Conservation (phyloP, 2,113 vertebrate species). For the Blennius ocellaris region DNA sequence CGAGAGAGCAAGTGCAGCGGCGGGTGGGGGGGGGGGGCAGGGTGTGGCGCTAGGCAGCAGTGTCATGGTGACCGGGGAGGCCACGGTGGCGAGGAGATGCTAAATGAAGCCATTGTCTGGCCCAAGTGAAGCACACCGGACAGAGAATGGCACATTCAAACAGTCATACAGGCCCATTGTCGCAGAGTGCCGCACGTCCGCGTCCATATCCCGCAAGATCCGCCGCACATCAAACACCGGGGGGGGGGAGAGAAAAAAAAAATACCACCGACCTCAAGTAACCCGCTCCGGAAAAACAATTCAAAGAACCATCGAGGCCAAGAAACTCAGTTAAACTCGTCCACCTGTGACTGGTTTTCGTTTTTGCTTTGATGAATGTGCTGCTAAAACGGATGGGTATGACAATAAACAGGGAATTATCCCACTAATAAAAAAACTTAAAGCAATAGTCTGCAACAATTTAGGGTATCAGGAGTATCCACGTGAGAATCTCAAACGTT, state of each 20-base stretch:
- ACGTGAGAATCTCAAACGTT: too few species aligned
- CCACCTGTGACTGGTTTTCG: neutral
- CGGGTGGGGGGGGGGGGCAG: slow-evolving; percentile 72
- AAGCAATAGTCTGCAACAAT: too few species aligned
- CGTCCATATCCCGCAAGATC: slow-evolving; percentile 52
- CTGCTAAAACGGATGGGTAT: neutral
- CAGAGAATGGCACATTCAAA: slow-evolving; percentile 83
- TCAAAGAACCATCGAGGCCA: neutral
- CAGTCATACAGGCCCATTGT: slow-evolving; percentile 82
- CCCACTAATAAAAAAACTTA: too few species aligned
- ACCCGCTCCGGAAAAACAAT: neutral
- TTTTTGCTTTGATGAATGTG: neutral
- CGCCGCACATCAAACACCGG: slow-evolving; percentile 13
- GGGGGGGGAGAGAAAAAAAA: neutral
- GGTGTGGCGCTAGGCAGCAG: slow-evolving; percentile 66
- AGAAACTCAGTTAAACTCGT: neutral
- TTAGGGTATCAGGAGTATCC: too few species aligned
- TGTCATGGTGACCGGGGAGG: slow-evolving; percentile 73
- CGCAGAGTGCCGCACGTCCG: slow-evolving; percentile 53
- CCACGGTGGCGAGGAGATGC: slow-evolving; percentile 73
- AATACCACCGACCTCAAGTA: neutral
- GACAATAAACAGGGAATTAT: too few species aligned
- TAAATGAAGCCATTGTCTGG: slow-evolving; percentile 84
- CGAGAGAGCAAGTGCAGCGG: slow-evolving; percentile 71
- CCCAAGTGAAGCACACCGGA: slow-evolving; percentile 82